Base-by-base conservation (phyloP, 2,888 invertebrate species). In the Geophilus truncorum region DNA sequence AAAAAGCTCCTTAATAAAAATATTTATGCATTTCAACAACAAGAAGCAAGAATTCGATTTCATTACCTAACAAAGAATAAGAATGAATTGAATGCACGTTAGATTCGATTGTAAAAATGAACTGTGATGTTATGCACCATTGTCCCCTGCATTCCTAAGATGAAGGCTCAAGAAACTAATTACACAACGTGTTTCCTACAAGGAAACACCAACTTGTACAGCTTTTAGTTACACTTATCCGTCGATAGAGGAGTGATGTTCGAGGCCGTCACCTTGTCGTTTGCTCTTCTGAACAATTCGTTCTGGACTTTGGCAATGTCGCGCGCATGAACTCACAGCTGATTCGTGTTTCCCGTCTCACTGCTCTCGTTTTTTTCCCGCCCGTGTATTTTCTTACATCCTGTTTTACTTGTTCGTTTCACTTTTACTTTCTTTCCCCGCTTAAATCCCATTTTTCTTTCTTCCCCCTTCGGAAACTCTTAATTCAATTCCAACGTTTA, bases 261-360 rank as follows among this genome's bases (percentile, higher is more conserved):
- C 40, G 57, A 57, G 57, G 57, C 57, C 57, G 57, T 57, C 57
- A 57, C 57, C 57, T 57, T 57, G 57, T 57, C 57, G 57, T 57
- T 57, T 57, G 57, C 57, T 57, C 57, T 57, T 57, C 57, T 57
- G 57, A 57, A 21, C 57, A 57, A 57, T 57, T 57, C 57, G 57
- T 57, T 57, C 57, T 57, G 57, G 57, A 57, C 57, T 57, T 57
- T 57, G 57, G 57, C 57, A 57, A 57, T 57, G 57, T 57, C 57
- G 57, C 57, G 57, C 57, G 57, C 57, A 57, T 57, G 57, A 57
- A 57, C 57, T 57, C 57, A 57, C 57, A 18, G 57, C 57, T 57
- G 57, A 57, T 57, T 57, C 57, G 57, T 57, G 57, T 57, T 57
- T 57, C 57, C 57, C 57, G 57, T 57, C 23, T 57, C 57, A 18